Evolutionary conservation across 2,888 invertebrate species (phyloP).

Genomic region (Chelonus formosanus): DNA sequence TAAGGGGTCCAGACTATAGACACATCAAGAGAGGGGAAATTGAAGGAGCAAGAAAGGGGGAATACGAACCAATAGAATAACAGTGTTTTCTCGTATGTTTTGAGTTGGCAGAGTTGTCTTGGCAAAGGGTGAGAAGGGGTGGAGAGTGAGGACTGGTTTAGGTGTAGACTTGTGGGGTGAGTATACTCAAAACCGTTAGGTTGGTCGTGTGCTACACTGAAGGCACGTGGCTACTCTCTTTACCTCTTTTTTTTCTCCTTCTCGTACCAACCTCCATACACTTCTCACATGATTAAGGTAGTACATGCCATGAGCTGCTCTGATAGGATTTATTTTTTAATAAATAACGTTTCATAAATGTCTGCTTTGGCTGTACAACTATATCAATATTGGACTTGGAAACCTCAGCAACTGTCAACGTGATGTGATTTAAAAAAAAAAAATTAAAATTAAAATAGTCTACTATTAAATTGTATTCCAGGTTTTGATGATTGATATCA

Average conservation of each 20-base stretch:
- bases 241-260: constrained; percentile 43
- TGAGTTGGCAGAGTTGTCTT: constrained; percentile 44
- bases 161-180: constrained; percentile 51
- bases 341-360: too few relatives aligned
- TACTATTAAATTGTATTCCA: too few relatives aligned
- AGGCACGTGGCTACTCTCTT: constrained; percentile 59
- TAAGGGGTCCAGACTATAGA: not conserved
- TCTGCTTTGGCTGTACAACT: too few relatives aligned
- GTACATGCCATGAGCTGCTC: too few relatives aligned
- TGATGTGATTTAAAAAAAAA: too few relatives aligned
- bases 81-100: constrained; percentile 58
- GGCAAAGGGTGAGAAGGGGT: constrained; percentile 56
- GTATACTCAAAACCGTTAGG: constrained; percentile 61
- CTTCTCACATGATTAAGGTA: too few relatives aligned
- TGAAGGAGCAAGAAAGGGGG: constrained; percentile 46
- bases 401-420: too few relatives aligned
- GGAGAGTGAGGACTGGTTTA: constrained; percentile 56
- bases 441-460: too few relatives aligned
- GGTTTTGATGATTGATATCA: too few relatives aligned
- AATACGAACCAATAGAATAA: constrained; percentile 59
- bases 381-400: too few relatives aligned
- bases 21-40: constrained; percentile 34
- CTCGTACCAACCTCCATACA: not conserved
- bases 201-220: constrained; percentile 61
- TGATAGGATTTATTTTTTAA: too few relatives aligned